Percentiles rank a stretch among this genome's conserved stretches.
Conservation (phyloP, 2,797 vertebrate genomes). For the Betta splendens region DNA sequence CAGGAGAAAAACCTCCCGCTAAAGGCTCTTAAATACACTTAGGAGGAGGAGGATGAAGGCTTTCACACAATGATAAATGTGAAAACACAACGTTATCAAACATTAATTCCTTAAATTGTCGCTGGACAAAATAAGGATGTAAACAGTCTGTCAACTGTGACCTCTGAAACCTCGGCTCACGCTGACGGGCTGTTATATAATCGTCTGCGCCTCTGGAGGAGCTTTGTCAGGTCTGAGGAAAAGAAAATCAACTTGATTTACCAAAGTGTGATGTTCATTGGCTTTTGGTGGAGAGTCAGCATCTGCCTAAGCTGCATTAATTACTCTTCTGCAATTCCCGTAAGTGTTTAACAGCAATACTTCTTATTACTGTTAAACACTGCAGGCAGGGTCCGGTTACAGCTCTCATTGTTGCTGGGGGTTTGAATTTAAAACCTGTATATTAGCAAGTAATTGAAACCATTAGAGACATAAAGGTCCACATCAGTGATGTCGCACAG, state of each 20-base stretch:
- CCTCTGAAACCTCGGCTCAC: too few relatives aligned
- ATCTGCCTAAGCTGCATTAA: not conserved
- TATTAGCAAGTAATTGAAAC: too few relatives aligned
- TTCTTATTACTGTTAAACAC: too few relatives aligned
- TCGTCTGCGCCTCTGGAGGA: not conserved
- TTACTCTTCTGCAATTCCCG: not conserved
- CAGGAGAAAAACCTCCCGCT: not conserved
- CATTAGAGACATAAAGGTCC: too few relatives aligned
- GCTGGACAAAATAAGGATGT: not conserved
- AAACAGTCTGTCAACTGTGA: not conserved
- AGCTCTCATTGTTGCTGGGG: too few relatives aligned
- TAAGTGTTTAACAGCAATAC: too few relatives aligned
- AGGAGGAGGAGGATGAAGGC: too few relatives aligned
- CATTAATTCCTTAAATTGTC: not conserved
- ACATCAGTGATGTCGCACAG: not conserved
- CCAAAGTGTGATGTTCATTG: not conserved
- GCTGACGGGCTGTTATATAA: too few relatives aligned
- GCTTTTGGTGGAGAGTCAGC: not conserved
- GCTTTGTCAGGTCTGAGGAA: slow-evolving; percentile 3
- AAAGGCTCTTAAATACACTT: too few relatives aligned
- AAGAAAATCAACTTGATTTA: not conserved
- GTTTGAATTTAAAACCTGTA: too few relatives aligned
- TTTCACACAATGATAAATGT: not conserved
- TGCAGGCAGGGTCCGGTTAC: too few relatives aligned
- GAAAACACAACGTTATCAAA: not conserved